Conservation (phyloP, 2,888 invertebrate genomes). For the Tetranychus piercei region DNA sequence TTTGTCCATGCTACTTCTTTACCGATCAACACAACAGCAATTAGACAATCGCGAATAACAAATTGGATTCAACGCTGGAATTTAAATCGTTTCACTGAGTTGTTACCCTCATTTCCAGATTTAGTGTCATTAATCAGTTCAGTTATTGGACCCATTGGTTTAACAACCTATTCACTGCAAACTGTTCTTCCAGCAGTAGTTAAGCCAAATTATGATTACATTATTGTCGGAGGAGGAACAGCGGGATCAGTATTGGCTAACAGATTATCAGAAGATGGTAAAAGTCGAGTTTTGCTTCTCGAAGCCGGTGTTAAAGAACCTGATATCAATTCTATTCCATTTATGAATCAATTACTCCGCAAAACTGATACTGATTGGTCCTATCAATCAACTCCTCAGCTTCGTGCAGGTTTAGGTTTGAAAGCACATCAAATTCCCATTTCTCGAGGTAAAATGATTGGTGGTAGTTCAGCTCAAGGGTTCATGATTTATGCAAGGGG, state of each 20-base stretch:
- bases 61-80: background rate
- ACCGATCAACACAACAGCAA: background rate
- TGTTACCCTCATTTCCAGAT: background rate
- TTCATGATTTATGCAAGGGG: constrained; percentile 92
- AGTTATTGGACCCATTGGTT: background rate
- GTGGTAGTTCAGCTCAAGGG: constrained; percentile 78
- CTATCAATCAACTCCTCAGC: constrained; percentile 68
- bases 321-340: background rate
- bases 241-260: background rate
- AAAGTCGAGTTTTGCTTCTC: background rate
- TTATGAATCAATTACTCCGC: background rate
- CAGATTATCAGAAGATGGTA: background rate
- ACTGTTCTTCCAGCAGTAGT: background rate
- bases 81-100: background rate
- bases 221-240: background rate
- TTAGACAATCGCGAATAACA: background rate
- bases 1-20: background rate
- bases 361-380: constrained; percentile 48
- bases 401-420: constrained; percentile 20
- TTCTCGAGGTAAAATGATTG: constrained; percentile 39
- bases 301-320: background rate
- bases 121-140: background rate
- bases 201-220: background rate
- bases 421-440: constrained; percentile 25
- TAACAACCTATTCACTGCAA: background rate